Base-by-base conservation (phyloP, 2,888 invertebrate genomes). In the Esperia sulphurella region DNA sequence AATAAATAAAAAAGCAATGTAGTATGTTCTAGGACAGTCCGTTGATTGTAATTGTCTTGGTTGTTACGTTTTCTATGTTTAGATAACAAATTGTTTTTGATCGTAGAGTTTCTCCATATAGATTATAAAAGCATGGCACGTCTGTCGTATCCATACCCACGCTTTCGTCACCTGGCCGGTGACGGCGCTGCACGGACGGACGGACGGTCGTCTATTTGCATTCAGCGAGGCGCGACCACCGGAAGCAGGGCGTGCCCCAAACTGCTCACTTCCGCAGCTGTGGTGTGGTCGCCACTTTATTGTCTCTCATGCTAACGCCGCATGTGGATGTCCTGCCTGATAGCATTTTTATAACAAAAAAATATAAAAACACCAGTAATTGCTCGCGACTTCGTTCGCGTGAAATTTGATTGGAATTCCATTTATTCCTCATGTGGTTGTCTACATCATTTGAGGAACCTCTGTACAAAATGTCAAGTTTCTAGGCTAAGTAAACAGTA, bases 191-290 rank as follows among this genome's bases (percentile, higher is more conserved):
- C n/a, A 35, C 35, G 14, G 58, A 52, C 60, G 53, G 53, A 49
- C 61, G 57, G 56, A 56, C 58, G 51, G 47, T 53, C 61, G 60
- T 61, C 71, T 74, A 84, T 88, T 88, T 83, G 83, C 83, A 86
- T 87, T 75, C 87, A 81, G 54, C 78, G 79, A 63, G 65, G 84
- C 83, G 81, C 84, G 85, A 81, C 83, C 79, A 71, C 67, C 83
- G 88, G 87, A 87, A 79, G 69, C 59, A 66, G 78, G 79, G 74
- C 78, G 75, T 82, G 76, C 82, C 83, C 80, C 75, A 81, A 84
- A 85, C 86, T 81, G 79, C 77, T 75, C 74, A 58, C 78, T 83
- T 87, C 88, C 87, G 76, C 70, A 53, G 55, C 59, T 45, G 59
- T 54, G 57, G 29, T 56, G 59, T 57, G 47, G 35, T 37, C 14